A percentile compares a stretch with the other conserved stretches of the same genome.
phyloP scores from a whole-genome alignment of 2,888 invertebrate species.

The Microdon myrmicae region DNA sequence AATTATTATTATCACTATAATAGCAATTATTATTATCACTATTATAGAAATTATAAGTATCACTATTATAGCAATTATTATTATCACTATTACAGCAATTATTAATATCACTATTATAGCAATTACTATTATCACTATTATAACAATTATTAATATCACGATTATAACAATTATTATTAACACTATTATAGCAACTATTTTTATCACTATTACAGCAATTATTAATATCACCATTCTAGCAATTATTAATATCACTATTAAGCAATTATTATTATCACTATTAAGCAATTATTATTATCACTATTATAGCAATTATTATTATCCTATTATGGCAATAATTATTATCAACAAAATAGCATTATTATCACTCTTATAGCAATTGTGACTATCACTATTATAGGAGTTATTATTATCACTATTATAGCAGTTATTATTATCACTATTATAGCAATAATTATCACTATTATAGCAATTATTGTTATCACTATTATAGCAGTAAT shows the following conservation, averaged over 20 bases:
- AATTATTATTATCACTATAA: neutral
- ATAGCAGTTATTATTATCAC: neutral
- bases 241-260: slow-evolving; percentile 1
- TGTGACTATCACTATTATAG: neutral
- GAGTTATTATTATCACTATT: neutral
- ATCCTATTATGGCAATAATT: neutral
- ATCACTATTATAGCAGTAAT: slow-evolving; percentile 3
- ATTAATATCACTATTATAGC: slow-evolving; percentile 3
- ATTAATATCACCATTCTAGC: neutral
- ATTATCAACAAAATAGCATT: neutral
- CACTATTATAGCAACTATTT: neutral
- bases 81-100: slow-evolving; percentile 4
- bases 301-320: slow-evolving; percentile 1
- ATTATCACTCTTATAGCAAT: neutral
- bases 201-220: neutral
- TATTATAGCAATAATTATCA: slow-evolving; percentile 2
- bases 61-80: slow-evolving; percentile 5
- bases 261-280: slow-evolving; percentile 1
- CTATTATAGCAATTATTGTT: slow-evolving; percentile 4
- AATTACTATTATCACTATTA: slow-evolving; percentile 6
- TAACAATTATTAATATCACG: slow-evolving; percentile 1
- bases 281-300: slow-evolving; percentile 2
- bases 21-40: neutral
- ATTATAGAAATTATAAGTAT: slow-evolving; percentile 2
- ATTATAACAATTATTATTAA: slow-evolving; percentile 3